phyloP scores from a whole-genome alignment of 2,888 invertebrate genomes.

The Anthrax anthrax region DNA sequence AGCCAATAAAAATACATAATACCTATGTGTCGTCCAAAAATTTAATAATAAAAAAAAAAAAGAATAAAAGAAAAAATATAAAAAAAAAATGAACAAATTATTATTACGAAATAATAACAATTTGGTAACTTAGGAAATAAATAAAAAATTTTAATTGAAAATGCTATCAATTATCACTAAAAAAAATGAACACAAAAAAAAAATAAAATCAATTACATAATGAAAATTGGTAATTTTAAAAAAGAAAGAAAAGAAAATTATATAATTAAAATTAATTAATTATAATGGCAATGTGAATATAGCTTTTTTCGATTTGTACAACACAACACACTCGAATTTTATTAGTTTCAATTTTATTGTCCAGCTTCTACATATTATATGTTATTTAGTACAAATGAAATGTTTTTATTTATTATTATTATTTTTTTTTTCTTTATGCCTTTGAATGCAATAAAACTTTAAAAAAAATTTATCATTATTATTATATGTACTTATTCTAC shows the following conservation, averaged over 20 bases:
- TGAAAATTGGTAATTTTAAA: too few species aligned
- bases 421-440: not conserved
- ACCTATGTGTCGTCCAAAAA: not conserved
- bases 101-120: not conserved
- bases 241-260: not conserved
- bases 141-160: not conserved
- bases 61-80: too few species aligned
- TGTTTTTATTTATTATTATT: not conserved
- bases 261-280: not conserved
- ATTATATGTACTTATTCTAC: too few species aligned
- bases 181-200: too few species aligned
- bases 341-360: not conserved
- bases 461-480: too few species aligned
- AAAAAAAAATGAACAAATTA: not conserved
- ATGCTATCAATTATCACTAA: not conserved
- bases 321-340: not conserved
- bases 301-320: not conserved
- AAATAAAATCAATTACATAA: not conserved
- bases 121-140: not conserved
- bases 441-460: not conserved
- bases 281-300: not conserved
- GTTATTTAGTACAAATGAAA: not conserved
- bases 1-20: not conserved
- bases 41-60: not conserved
- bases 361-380: not conserved